phyloP scores from a whole-genome alignment of 2,797 vertebrate genomes.

The Rousettus madagascariensis region DNA sequence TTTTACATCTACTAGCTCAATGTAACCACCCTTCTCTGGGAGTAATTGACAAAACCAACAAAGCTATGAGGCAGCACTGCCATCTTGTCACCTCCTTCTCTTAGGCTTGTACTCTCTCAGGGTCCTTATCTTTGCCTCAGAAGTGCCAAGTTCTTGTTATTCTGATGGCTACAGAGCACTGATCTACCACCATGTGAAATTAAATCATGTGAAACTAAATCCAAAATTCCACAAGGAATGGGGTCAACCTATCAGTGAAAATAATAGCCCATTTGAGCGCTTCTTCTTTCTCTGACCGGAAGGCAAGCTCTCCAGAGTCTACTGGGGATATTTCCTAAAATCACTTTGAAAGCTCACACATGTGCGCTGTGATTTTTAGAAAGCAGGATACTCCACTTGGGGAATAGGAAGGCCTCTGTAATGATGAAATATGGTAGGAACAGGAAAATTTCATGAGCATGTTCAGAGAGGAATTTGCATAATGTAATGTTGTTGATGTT shows the following conservation, averaged over 20 bases:
- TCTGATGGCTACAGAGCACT: not conserved
- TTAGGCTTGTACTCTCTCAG: not conserved
- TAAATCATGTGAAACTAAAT: slow-evolving; percentile 71
- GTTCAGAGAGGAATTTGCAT: not conserved
- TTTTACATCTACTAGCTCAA: not conserved
- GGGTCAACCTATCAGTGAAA: slow-evolving; percentile 71
- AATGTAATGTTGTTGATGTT: slow-evolving; percentile 33
- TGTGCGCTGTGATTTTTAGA: slow-evolving; percentile 70
- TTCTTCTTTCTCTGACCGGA: slow-evolving; percentile 72
- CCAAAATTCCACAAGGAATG: slow-evolving; percentile 72
- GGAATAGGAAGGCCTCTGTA: slow-evolving; percentile 45
- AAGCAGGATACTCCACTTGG: slow-evolving; percentile 54
- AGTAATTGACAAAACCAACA: not conserved
- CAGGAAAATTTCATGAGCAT: not conserved
- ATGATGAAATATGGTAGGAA: slow-evolving; percentile 20
- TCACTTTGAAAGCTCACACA: slow-evolving; percentile 68
- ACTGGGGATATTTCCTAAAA: slow-evolving; percentile 64
- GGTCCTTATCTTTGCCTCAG: not conserved
- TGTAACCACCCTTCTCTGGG: not conserved
- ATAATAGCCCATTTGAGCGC: slow-evolving; percentile 66
- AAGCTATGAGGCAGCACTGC: not conserved
- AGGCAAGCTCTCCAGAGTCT: slow-evolving; percentile 61
- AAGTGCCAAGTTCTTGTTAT: slow-evolving; percentile 16
- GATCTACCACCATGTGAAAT: slow-evolving; percentile 43
- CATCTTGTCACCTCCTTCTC: not conserved